These are phyloP conservation scores for Aelia acuminata DNA, from an alignment of 2,888 invertebrate species.

Conservation along the genomic window DNA sequence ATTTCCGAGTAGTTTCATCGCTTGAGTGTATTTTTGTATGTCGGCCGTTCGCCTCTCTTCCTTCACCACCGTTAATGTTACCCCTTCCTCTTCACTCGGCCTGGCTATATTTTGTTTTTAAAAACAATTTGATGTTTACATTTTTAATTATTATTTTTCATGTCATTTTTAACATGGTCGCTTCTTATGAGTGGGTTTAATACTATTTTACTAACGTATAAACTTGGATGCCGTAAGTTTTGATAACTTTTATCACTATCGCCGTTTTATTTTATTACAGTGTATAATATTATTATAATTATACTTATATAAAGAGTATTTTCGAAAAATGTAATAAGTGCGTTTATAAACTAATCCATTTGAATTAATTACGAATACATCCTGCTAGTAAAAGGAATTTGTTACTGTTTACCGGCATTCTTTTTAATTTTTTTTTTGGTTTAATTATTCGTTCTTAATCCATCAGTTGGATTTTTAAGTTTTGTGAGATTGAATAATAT, in stretches of 20 bases:
- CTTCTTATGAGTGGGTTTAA: neutral
- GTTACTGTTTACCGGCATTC: neutral
- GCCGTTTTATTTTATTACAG: too few species aligned
- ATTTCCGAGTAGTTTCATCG: neutral
- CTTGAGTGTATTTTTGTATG: neutral
- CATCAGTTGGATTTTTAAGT: too few species aligned
- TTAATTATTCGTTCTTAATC: too few species aligned
- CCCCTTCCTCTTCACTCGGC: neutral
- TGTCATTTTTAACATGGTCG: neutral
- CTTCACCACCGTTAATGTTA: conserved; percentile 48
- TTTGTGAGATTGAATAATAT: too few species aligned
- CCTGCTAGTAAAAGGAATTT: neutral
- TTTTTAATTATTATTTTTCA: neutral
- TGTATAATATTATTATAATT: too few species aligned
- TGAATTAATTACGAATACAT: neutral
- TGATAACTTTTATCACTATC: neutral
- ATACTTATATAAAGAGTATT: neutral
- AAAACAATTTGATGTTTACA: neutral
- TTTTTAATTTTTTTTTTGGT: neutral
- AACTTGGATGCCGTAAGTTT: too few species aligned
- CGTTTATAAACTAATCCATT: neutral
- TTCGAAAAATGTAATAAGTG: neutral
- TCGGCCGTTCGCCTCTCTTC: conserved; percentile 31
- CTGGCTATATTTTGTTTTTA: neutral
- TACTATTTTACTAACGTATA: neutral